These are phyloP conservation scores for Chrysolina oricalcia DNA, from an alignment of 2,888 invertebrate species.

Conservation along the genomic window DNA sequence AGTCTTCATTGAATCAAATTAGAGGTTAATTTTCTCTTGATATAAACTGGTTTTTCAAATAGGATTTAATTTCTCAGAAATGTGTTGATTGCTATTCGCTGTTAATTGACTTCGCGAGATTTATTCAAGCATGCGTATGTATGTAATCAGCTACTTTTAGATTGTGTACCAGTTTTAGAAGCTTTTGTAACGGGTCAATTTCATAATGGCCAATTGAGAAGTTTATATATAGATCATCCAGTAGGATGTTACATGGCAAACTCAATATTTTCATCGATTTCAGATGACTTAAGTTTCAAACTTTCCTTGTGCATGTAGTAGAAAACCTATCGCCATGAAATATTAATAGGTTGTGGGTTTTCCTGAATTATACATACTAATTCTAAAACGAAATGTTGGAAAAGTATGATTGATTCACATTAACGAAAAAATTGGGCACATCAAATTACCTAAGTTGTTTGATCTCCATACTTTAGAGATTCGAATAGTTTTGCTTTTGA, in stretches of 20 bases:
- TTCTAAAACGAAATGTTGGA: too few relatives aligned
- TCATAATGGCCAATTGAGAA: background rate
- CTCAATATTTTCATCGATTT: too few relatives aligned
- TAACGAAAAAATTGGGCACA: too few relatives aligned
- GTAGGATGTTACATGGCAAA: background rate
- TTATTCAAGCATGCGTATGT: slow-evolving; percentile 1
- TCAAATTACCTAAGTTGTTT: too few relatives aligned
- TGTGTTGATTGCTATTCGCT: background rate
- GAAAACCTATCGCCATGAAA: too few relatives aligned
- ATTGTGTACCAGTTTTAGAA: background rate
- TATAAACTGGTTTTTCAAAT: background rate
- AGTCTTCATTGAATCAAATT: background rate
- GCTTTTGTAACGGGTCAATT: background rate
- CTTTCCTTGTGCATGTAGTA: too few relatives aligned
- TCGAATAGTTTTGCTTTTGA: too few relatives aligned
- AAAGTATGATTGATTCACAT: too few relatives aligned
- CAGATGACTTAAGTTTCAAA: too few relatives aligned
- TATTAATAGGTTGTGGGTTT: too few relatives aligned
- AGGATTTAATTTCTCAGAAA: background rate
- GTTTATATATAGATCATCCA: background rate
- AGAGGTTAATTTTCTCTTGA: background rate
- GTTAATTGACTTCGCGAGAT: background rate
- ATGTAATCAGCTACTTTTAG: background rate
- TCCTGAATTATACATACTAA: too few relatives aligned
- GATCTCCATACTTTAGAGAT: too few relatives aligned